Evolutionary conservation across 2,113 vertebrate genomes (phyloP).

Genomic region (Bos indicus): DNA sequence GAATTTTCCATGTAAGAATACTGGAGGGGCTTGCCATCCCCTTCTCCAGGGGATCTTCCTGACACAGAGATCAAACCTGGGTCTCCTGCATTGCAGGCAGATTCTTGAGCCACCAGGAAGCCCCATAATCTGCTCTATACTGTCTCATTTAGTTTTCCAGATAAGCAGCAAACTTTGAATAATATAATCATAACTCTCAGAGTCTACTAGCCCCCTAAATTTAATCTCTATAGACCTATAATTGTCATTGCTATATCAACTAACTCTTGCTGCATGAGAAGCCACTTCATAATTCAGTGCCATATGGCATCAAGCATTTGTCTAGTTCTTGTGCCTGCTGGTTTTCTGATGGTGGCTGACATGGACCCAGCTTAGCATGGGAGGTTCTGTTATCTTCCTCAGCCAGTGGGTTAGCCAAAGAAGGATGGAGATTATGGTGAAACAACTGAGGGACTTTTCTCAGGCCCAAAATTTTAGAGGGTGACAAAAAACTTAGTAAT

Average conservation of each 20-base stretch:
- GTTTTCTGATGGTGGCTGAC: background rate
- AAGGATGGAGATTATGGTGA: background rate
- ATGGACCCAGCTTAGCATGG: too few relatives aligned
- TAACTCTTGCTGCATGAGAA: background rate
- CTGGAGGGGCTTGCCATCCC: background rate
- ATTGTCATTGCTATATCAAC: background rate
- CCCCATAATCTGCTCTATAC: background rate
- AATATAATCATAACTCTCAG: background rate
- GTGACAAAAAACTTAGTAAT: background rate
- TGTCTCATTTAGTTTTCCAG: conserved; percentile 8
- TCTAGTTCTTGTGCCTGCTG: background rate
- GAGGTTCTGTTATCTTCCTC: background rate
- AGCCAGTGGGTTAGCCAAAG: background rate
- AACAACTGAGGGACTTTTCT: background rate
- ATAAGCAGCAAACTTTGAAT: background rate
- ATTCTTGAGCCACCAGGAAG: background rate
- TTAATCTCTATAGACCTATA: background rate
- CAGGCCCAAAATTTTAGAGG: background rate
- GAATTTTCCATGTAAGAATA: background rate
- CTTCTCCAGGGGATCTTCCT: background rate
- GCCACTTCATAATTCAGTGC: background rate
- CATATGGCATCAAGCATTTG: background rate
- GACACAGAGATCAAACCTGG: background rate
- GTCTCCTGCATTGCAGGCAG: background rate
- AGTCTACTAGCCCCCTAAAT: background rate